These are phyloP conservation scores for Coptodon rendalli DNA, from an alignment of 2,113 vertebrate genomes.

Conservation along the genomic window DNA sequence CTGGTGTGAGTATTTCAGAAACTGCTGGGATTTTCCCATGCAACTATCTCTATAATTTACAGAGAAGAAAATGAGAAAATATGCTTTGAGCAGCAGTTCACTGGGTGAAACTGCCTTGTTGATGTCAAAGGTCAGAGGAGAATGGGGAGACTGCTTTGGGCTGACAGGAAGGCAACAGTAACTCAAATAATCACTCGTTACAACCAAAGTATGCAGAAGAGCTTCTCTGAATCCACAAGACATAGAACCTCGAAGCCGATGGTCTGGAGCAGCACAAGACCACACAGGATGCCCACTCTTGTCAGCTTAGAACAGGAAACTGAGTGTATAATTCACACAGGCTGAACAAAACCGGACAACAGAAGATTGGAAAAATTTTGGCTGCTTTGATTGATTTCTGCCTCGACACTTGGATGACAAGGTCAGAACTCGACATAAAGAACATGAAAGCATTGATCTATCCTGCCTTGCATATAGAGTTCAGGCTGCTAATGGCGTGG, in stretches of 20 bases:
- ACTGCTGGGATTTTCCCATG: neutral
- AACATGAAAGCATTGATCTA: neutral
- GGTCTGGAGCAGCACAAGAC: neutral
- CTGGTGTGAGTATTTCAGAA: neutral
- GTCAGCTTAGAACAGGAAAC: neutral
- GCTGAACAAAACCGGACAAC: neutral
- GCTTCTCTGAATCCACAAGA: neutral
- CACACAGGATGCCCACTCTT: neutral
- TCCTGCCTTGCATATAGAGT: neutral
- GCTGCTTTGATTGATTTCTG: neutral
- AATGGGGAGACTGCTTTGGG: neutral
- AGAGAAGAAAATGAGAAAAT: neutral
- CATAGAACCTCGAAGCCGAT: neutral
- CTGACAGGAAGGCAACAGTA: neutral
- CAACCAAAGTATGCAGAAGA: neutral
- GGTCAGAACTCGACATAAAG: neutral
- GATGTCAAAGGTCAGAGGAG: neutral
- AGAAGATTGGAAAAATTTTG: neutral
- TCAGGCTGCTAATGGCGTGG: neutral
- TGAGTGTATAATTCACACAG: neutral
- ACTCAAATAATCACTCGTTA: neutral
- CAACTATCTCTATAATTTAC: neutral
- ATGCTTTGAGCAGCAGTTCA: neutral
- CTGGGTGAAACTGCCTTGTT: neutral
- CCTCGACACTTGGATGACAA: neutral